Conservation (phyloP, 2,888 invertebrate genomes). For the Azorinus chamasolen region DNA sequence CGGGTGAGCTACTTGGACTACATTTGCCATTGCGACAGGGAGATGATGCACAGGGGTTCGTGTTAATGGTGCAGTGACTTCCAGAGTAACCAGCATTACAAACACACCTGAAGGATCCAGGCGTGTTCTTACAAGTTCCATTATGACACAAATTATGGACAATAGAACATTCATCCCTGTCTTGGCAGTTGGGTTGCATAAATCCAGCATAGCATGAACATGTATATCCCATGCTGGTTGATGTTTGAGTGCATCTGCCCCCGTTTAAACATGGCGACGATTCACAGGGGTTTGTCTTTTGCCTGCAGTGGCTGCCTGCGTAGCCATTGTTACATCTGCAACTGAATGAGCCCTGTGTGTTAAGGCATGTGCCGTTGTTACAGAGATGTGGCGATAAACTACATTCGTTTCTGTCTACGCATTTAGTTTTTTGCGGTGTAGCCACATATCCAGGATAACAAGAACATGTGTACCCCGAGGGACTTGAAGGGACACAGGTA, state of each 20-base stretch:
- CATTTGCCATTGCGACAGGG: constrained; percentile 5
- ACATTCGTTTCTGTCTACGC: constrained; percentile 22
- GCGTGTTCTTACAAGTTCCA: constrained; percentile 12
- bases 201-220: constrained; percentile 21
- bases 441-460: constrained; percentile 26
- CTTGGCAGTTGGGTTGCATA: constrained; percentile 1
- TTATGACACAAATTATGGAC: neutral
- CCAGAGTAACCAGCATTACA: constrained; percentile 21
- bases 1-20: neutral
- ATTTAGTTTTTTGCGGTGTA: constrained; percentile 1
- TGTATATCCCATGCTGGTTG: constrained; percentile 22
- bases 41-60: constrained; percentile 3
- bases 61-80: neutral
- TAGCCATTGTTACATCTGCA: constrained; percentile 11
- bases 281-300: neutral
- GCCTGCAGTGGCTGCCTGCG: neutral
- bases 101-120: constrained; percentile 13
- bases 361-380: constrained; percentile 15
- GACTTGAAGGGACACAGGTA: no score
- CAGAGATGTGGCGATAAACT: neutral
- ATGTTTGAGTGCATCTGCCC: neutral
- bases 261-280: constrained; percentile 2
- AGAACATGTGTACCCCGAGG: constrained; percentile 2
- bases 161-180: constrained; percentile 14
- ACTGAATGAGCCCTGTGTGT: constrained; percentile 16